A percentile compares a stretch with the other conserved stretches of the same genome.
phyloP scores from a whole-genome alignment of 92 coral and sea anemone genomes.

The Epizoanthus illoricatus region DNA sequence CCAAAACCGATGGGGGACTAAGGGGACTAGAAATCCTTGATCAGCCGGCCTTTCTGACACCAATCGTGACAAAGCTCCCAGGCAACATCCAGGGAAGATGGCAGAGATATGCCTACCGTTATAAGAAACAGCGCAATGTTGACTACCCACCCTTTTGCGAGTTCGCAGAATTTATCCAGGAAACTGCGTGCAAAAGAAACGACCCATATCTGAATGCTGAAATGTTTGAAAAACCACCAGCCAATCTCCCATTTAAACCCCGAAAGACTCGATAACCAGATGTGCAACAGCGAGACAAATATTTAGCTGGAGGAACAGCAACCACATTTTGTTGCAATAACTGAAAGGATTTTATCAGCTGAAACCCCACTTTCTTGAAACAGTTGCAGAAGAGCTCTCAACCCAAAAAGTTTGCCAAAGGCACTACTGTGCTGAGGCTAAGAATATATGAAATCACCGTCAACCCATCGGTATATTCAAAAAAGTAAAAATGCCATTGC shows the following conservation, averaged over 20 bases:
- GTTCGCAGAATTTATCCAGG: slow-evolving; percentile 53
- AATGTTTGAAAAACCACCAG: not conserved
- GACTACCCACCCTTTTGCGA: slow-evolving; percentile 67
- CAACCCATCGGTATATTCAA: not conserved
- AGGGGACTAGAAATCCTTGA: slow-evolving; percentile 56
- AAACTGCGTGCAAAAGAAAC: slow-evolving; percentile 45
- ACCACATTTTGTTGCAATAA: not conserved
- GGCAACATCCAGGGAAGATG: slow-evolving; percentile 58
- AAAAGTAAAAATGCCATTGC: not conserved
- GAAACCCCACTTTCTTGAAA: not conserved
- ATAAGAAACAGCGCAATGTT: slow-evolving; percentile 18
- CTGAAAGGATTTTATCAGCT: not conserved
- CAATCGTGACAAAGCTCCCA: slow-evolving; percentile 43
- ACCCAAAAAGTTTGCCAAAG: not conserved
- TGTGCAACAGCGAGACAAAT: no score
- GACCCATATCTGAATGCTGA: slow-evolving; percentile 55
- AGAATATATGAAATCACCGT: not conserved
- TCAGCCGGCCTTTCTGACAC: slow-evolving; percentile 48
- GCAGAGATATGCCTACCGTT: slow-evolving; percentile 58
- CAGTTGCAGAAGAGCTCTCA: not conserved
- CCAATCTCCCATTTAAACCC: not conserved
- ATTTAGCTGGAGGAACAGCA: not conserved
- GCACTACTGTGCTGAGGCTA: not conserved
- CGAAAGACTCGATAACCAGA: not conserved
- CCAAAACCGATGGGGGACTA: slow-evolving; percentile 58